These are phyloP conservation scores for Nomada ferruginata DNA, from an alignment of 2,888 invertebrate species.

Conservation along the genomic window DNA sequence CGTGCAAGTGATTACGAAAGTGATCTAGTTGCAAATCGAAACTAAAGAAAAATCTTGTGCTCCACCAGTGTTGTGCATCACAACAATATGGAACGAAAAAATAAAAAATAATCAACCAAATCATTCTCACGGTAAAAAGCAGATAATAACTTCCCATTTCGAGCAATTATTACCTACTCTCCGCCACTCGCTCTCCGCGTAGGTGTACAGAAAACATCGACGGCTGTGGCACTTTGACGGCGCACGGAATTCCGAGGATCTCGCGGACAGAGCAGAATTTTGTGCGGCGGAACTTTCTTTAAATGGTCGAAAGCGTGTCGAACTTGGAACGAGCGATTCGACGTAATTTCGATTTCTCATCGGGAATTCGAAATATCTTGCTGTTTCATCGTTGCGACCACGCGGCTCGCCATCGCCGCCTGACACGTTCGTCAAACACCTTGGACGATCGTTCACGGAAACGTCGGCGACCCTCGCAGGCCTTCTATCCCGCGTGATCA, in stretches of 20 bases:
- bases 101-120: too few species aligned
- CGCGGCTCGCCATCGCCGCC: not conserved
- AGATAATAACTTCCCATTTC: too few species aligned
- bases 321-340: constrained; percentile 60
- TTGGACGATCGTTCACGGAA: not conserved
- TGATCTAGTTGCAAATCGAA: too few species aligned
- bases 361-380: constrained; percentile 68
- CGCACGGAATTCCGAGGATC: constrained; percentile 6
- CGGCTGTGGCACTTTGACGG: too few species aligned
- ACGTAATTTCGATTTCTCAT: constrained; percentile 72
- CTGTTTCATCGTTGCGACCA: constrained; percentile 44
- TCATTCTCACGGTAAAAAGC: too few species aligned
- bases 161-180: too few species aligned
- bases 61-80: too few species aligned
- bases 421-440: constrained; percentile 22
- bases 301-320: constrained; percentile 71
- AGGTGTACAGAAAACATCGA: too few species aligned
- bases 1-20: too few species aligned
- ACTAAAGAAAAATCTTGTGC: too few species aligned
- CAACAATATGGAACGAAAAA: too few species aligned
- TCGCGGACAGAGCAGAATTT: constrained; percentile 42
- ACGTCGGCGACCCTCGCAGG: constrained; percentile 12
- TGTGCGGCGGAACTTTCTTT: constrained; percentile 63
- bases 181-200: too few species aligned
- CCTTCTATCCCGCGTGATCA: not conserved